Evolutionary conservation across 2,113 vertebrate genomes (phyloP).

Genomic region (Phylloscopus whistleri): DNA sequence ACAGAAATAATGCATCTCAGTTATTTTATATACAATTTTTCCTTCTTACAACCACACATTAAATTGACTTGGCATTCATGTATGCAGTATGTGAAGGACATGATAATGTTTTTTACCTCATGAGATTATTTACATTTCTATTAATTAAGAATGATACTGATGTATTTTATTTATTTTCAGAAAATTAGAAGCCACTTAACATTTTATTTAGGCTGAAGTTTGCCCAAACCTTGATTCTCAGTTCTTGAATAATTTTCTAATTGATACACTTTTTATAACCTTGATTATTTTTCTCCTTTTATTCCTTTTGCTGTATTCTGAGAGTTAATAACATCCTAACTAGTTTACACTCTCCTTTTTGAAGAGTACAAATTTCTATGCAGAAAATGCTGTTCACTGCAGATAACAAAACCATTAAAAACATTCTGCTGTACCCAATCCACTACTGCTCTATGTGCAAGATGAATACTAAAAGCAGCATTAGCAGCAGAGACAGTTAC

Average conservation of each 20-base stretch:
- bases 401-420: background rate
- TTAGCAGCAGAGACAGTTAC: background rate
- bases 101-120: background rate
- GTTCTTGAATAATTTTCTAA: background rate
- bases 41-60: background rate
- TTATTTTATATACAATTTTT: background rate
- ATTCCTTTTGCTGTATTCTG: background rate
- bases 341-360: background rate
- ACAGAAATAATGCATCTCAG: background rate
- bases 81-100: background rate
- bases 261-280: background rate
- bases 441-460: background rate
- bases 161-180: background rate
- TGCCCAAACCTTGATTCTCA: background rate
- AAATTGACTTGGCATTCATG: background rate
- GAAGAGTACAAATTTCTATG: background rate
- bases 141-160: background rate
- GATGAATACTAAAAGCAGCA: slow-evolving; percentile 3
- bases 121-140: background rate
- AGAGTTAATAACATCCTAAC: background rate
- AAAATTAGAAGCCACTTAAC: background rate
- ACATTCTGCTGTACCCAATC: background rate
- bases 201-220: background rate
- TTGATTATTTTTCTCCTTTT: background rate
- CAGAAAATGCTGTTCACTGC: background rate